A percentile compares a stretch with the other conserved stretches of the same genome.
Conservation (phyloP, 2,113 vertebrate species). For the Tachycineta bicolor region DNA sequence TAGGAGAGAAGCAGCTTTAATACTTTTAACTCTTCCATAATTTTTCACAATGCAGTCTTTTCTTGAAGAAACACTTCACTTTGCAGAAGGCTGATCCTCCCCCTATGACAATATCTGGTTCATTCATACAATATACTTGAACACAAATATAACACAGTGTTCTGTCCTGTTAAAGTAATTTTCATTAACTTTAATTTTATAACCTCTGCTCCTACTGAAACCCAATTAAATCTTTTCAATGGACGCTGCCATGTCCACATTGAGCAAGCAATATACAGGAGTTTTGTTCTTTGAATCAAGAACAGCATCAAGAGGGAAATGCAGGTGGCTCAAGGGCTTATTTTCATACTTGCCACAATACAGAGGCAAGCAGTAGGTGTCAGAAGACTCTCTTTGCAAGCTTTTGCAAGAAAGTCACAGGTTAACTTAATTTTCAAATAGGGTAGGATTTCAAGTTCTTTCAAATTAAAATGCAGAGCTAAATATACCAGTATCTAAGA, state of each 20-base stretch:
- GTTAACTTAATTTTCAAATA: neutral
- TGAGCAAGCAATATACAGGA: neutral
- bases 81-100: neutral
- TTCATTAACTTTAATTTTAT: neutral
- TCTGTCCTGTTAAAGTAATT: neutral
- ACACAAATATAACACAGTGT: neutral
- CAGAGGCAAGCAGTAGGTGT: neutral
- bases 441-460: neutral
- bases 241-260: neutral
- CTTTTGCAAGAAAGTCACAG: neutral
- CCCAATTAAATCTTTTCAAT: neutral
- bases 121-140: neutral
- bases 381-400: neutral
- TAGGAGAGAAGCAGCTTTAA: neutral
- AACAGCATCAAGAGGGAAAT: neutral
- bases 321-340: neutral
- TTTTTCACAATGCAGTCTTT: neutral
- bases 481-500: neutral
- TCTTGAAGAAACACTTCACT: neutral
- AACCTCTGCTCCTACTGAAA: neutral
- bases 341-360: constrained; percentile 1
- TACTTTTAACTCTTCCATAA: constrained; percentile 28
- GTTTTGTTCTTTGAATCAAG: neutral
- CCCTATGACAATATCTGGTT: neutral
- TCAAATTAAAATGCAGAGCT: constrained; percentile 6